Evolutionary conservation across 2,113 vertebrate genomes (phyloP).

Genomic region (Albula goreensis): DNA sequence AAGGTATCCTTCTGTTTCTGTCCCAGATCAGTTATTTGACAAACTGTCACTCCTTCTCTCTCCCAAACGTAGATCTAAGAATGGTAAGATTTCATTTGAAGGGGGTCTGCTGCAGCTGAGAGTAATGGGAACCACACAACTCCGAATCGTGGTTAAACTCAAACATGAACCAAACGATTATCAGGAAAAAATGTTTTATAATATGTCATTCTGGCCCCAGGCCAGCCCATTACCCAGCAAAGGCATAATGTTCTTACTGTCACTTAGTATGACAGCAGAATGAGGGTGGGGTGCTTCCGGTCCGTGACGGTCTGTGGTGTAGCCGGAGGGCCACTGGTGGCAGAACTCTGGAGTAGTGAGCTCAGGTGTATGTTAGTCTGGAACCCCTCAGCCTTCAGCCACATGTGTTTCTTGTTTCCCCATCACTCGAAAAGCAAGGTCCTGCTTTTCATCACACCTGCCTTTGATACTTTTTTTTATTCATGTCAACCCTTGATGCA

Average conservation of each 20-base stretch:
- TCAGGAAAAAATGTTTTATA: neutral
- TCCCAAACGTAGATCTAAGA: neutral
- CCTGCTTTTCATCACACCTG: slow-evolving; percentile 50
- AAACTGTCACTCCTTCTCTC: neutral
- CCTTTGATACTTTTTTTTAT: slow-evolving; percentile 46
- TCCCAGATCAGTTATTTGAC: no score
- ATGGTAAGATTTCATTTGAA: neutral
- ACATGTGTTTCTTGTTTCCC: slow-evolving; percentile 68
- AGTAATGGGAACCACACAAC: neutral
- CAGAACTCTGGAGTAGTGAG: neutral
- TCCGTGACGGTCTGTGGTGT: no score
- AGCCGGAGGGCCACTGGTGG: neutral
- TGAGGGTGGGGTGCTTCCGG: no score
- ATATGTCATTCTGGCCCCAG: neutral
- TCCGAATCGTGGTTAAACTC: neutral
- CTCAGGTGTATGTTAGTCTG: slow-evolving; percentile 36
- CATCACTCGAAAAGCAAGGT: slow-evolving; percentile 46
- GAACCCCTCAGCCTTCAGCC: slow-evolving; percentile 64
- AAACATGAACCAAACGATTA: neutral
- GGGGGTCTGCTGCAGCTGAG: neutral
- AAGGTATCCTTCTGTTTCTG: neutral
- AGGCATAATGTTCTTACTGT: neutral
- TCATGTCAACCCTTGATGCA: slow-evolving; percentile 36
- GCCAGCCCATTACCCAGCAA: neutral
- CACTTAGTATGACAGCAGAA: neutral